Conservation (phyloP, 2,113 vertebrate genomes). For the Chascanopsetta lugubris region DNA sequence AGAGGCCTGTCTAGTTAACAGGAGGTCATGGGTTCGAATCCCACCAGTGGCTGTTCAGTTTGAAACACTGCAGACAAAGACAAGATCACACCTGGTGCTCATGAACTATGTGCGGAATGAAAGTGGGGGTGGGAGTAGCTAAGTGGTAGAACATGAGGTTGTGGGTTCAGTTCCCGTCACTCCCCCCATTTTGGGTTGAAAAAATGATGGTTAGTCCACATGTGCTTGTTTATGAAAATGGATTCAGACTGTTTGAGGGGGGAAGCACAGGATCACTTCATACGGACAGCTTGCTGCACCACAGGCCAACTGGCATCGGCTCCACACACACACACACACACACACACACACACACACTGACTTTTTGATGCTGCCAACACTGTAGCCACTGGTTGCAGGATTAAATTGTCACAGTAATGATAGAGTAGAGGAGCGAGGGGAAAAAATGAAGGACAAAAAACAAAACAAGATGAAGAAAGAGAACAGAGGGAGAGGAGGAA, state of each 20-base stretch:
- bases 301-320: constrained; percentile 65
- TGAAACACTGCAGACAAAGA: no score
- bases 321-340: constrained; percentile 34
- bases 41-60: no score
- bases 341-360: constrained; percentile 29
- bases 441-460: neutral
- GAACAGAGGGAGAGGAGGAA: constrained; percentile 1
- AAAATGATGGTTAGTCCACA: constrained; percentile 26
- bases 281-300: constrained; percentile 70
- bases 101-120: no score
- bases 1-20: no score
- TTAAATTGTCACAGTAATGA: constrained; percentile 47
- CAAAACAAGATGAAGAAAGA: neutral
- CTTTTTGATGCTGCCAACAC: constrained; percentile 42
- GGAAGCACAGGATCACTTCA: constrained; percentile 60
- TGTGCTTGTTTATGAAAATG: constrained; percentile 41
- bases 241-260: constrained; percentile 48
- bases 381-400: constrained; percentile 50
- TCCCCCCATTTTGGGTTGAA: constrained; percentile 10
- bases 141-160: no score
- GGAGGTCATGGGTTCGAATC: no score
- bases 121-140: no score
- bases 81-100: no score
- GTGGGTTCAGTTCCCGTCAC: no score
- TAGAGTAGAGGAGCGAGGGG: constrained; percentile 18